Conservation (phyloP, 2,888 invertebrate species). For the Lepidochrysops patricia region DNA sequence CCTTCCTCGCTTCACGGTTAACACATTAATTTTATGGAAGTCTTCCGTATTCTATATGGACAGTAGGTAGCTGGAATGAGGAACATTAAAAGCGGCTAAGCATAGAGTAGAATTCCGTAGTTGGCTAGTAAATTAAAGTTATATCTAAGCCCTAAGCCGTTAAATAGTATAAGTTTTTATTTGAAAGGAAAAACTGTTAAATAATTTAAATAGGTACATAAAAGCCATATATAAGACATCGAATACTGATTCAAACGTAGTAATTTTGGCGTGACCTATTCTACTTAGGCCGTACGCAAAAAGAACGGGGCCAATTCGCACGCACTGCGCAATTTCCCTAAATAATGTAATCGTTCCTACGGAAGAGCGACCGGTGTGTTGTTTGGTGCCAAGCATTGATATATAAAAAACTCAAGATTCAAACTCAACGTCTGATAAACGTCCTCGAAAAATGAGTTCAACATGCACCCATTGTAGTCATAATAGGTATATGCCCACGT, state of each 20-base stretch:
- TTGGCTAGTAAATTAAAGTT: too few species aligned
- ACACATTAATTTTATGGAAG: constrained; percentile 32
- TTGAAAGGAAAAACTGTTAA: too few species aligned
- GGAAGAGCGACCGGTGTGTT: constrained; percentile 31
- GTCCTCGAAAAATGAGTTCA: too few species aligned
- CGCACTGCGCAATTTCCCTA: constrained; percentile 36
- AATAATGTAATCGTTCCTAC: constrained; percentile 27
- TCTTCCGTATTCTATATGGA: constrained; percentile 39
- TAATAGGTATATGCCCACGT: too few species aligned
- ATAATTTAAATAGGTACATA: too few species aligned
- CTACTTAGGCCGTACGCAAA: background rate
- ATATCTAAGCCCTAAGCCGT: too few species aligned
- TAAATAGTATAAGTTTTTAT: background rate
- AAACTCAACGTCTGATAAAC: too few species aligned
- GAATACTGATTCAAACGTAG: background rate
- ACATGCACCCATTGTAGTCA: too few species aligned
- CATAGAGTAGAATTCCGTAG: too few species aligned
- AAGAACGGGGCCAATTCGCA: background rate
- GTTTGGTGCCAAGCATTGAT: constrained; percentile 16
- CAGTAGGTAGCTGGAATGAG: constrained; percentile 24
- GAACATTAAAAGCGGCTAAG: constrained; percentile 20
- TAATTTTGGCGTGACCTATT: background rate
- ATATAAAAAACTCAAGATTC: too few species aligned
- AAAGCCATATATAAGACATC: too few species aligned
- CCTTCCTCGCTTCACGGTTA: constrained; percentile 53